Evolutionary conservation across 2,797 vertebrate genomes (phyloP), one percentile per base, ranked within the genome.

Genomic region (Otolemur crassicaudatus): DNA sequence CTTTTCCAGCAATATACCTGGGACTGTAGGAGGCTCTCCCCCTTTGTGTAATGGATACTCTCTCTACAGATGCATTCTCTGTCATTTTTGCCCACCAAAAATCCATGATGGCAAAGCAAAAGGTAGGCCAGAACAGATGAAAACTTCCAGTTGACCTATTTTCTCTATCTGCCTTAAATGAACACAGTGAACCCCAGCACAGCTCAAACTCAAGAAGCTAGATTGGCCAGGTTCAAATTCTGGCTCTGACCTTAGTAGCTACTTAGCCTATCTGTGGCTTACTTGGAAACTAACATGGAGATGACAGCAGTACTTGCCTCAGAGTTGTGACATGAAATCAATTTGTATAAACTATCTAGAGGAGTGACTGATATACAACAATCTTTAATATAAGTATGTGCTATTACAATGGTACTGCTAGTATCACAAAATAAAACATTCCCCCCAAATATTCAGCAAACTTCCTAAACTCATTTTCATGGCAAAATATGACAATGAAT

Each of bases 381-480:
- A 86, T 37, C 25, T 81, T 53, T 72, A 60, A 60, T 11, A 4
- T 25, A 63, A 53, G 22, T 72, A 77, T 29, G 56, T 81, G 20
- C 67, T 69, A 65, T 81, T 88, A 89, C 29, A 75, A 37, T 65
- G 17, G 72, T 85, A 85, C n/a, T 67, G 27, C n/a, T 80, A 43
- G 10, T 73, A 65, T 70, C 49, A 53, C 23, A 43, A 83, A 93
- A 79, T 70, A 60, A 53, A 82, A 60, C 88, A 87, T 93, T 69
- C 1, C 58, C 69, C 63, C 83, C 8, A 77, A 56, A 6, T 67
- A 73, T 58, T 88, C 72, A 84, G 31, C 46, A 58, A 76, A 76
- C 23, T 82, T 94, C 56, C 92, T 90, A 92, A 88, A 84, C 23
- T 85, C 65, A 93, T 80, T 80, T 93, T 90, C 56, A 90, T 75